A percentile compares a stretch with the other conserved stretches of the same genome.
phyloP scores from a whole-genome alignment of 2,797 vertebrate genomes.

The Prionace glauca region DNA sequence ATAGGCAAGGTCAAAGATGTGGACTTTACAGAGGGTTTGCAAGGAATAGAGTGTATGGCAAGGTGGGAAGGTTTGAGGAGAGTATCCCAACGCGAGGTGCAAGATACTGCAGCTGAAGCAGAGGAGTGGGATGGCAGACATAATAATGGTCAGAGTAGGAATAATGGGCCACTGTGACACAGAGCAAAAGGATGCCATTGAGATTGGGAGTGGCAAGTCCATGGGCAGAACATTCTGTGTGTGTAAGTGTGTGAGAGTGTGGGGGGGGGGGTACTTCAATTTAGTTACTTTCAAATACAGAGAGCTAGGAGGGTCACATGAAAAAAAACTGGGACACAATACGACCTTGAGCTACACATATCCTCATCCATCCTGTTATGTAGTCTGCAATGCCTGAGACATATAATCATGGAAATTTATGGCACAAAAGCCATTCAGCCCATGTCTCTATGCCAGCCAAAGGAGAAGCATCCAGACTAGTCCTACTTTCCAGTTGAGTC shows the following conservation, averaged over 20 bases:
- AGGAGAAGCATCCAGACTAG: neutral
- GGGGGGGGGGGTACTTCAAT: neutral
- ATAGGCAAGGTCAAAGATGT: neutral
- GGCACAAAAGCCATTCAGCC: neutral
- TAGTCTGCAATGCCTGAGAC: neutral
- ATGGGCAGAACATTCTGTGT: neutral
- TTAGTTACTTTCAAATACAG: neutral
- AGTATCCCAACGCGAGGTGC: neutral
- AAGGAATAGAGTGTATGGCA: neutral
- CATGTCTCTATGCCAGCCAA: neutral
- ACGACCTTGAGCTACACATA: neutral
- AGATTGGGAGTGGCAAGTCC: neutral
- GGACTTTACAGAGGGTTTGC: neutral
- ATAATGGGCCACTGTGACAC: neutral
- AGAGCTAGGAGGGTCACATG: neutral
- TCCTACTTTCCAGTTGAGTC: neutral
- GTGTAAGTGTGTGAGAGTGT: too few relatives aligned
- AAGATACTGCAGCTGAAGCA: neutral
- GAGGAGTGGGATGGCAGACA: neutral
- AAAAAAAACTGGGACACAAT: neutral
- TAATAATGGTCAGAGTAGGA: neutral
- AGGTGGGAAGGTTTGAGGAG: neutral
- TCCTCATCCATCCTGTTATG: neutral
- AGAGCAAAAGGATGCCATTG: neutral
- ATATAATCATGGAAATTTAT: neutral